phyloP scores from a whole-genome alignment of 2,797 vertebrate genomes.

The Gymnocypris eckloni region DNA sequence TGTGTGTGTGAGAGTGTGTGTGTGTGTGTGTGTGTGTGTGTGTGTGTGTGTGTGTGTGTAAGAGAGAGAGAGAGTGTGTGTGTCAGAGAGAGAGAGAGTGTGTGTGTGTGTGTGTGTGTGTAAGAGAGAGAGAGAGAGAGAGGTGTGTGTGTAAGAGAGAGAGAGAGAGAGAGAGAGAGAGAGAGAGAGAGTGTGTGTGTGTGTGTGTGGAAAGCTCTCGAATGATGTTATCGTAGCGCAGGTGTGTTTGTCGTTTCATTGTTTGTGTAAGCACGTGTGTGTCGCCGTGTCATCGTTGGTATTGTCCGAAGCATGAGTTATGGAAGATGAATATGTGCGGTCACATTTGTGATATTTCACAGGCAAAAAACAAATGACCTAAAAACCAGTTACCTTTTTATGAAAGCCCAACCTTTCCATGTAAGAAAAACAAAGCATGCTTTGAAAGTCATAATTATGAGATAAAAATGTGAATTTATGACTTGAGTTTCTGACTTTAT shows the following conservation, averaged over 20 bases:
- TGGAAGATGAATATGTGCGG: background rate
- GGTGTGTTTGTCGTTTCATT: slow-evolving; percentile 32
- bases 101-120: too few species aligned
- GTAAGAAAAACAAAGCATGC: background rate
- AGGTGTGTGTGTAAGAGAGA: too few species aligned
- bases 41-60: too few species aligned
- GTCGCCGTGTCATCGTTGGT: background rate
- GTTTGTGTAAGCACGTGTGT: slow-evolving; percentile 12
- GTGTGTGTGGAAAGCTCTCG: slow-evolving; percentile 9
- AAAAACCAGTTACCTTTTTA: background rate
- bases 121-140: too few species aligned
- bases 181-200: background rate
- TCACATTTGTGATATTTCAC: background rate
- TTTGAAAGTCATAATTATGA: background rate
- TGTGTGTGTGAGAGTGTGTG: too few species aligned
- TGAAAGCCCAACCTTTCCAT: background rate
- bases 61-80: too few species aligned
- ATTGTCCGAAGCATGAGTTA: background rate
- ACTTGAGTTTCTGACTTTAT: background rate
- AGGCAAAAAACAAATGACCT: background rate
- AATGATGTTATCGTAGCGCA: background rate
- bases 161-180: too few species aligned
- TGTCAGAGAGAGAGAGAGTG: too few species aligned
- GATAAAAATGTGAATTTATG: background rate
- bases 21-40: too few species aligned